Base-by-base conservation (phyloP, 2,113 vertebrate species). In the Alosa alosa region DNA sequence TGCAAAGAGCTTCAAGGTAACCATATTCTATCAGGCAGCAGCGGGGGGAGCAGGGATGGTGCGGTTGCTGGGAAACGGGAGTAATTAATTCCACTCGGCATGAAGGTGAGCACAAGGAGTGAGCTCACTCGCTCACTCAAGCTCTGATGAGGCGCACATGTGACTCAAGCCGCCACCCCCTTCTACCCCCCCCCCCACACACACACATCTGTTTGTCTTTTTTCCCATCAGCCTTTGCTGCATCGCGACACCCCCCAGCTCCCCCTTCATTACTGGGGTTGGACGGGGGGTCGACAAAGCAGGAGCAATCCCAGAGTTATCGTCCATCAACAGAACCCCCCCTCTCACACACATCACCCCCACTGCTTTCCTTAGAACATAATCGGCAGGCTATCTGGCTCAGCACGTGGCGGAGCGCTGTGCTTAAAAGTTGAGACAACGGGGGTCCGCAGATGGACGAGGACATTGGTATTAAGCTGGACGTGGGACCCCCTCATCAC, bases 11-110 rank as follows among this genome's bases (percentile, higher is more conserved):
- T 46, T 81, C 49, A 83, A 86, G 81, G 55, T 78, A 81, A 81
- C 3, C 18, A 47, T 81, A 55, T 85, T 72, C 39, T 8, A 81
- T 25, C 64, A 72, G 72, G 39, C 88, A 57, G 39, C 88, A 57
- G 72, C 25, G 52, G 78, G 84, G 82, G 84, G 81, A 68, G 81
- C 81, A 60, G 84, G 55, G 89, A 81, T 89, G 64, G 9, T 50
- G 47, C 4, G 60, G 87, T 86, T 89, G 88, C 84, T 84, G 88
- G 87, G 89, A 90, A 85, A 90, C 82, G 39, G 6, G 25, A 84
- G 86, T 88, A 91, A 88, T 86, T 88, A 89, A 90, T 90, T 89
- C 84, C 36, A 75, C 81, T 72, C 50, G 64, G 86, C 64, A 68
- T 50, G 84, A 86, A 86, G 84, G 90, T 88, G 86, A 83, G 78